These are phyloP conservation scores for Centroberyx gerrardi DNA, from an alignment of 2,797 vertebrate species.

Conservation along the genomic window DNA sequence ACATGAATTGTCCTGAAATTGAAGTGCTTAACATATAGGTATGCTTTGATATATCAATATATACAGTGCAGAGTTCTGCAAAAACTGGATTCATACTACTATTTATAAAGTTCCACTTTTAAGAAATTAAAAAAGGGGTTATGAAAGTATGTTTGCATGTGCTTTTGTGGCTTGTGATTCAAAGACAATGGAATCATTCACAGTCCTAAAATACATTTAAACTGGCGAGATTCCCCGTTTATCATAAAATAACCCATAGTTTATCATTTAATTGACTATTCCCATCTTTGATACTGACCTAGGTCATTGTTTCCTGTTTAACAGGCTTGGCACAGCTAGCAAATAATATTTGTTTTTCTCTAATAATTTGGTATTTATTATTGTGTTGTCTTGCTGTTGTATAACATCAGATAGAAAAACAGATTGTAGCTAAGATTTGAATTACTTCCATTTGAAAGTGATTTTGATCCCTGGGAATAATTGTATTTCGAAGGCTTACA, in stretches of 20 bases:
- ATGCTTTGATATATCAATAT: conserved; percentile 83
- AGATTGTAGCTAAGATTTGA: conserved; percentile 39
- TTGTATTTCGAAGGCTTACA: conserved; percentile 61
- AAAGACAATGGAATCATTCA: conserved; percentile 66
- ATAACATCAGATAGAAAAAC: conserved; percentile 68
- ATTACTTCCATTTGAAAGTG: conserved; percentile 60
- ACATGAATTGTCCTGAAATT: conserved; percentile 61
- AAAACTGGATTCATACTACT: conserved; percentile 68
- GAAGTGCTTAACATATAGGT: conserved; percentile 79
- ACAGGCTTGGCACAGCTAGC: conserved; percentile 81
- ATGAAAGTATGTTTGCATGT: conserved; percentile 80
- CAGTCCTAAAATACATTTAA: conserved; percentile 69
- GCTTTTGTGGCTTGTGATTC: conserved; percentile 73
- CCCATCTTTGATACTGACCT: conserved; percentile 53
- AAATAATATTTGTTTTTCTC: conserved; percentile 67
- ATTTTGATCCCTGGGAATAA: conserved; percentile 73
- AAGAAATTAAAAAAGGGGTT: conserved; percentile 75
- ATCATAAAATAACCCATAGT: conserved; percentile 65
- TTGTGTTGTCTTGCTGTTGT: conserved; percentile 59
- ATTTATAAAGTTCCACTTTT: conserved; percentile 76
- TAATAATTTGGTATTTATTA: conserved; percentile 73
- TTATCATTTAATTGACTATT: conserved; percentile 53
- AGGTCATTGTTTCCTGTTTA: conserved; percentile 65
- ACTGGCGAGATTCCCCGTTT: conserved; percentile 48
- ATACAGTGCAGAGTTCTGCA: conserved; percentile 82